Evolutionary conservation across 2,888 invertebrate genomes (phyloP).

Genomic region (Brenthis ino): DNA sequence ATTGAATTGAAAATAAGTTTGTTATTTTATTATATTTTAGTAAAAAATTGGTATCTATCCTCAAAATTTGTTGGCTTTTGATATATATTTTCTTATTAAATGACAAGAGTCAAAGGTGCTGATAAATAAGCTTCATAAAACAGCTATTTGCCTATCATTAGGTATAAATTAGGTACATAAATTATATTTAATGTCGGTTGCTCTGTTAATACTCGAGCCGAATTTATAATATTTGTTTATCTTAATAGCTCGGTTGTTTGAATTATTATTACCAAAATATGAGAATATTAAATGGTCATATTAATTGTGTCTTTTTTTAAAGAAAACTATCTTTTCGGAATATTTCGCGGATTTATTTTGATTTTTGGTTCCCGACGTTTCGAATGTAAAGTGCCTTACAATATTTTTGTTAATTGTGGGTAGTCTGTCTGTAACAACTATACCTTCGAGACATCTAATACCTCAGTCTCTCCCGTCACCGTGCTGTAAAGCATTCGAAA

Average conservation of each 20-base stretch:
- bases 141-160: conserved; percentile 11
- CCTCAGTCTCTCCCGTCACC: too few relatives aligned
- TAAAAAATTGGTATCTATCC: conserved; percentile 11
- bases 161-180: conserved; percentile 4
- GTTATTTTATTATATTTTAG: not conserved
- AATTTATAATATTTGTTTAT: not conserved
- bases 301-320: too few relatives aligned
- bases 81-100: conserved; percentile 2
- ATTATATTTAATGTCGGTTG: not conserved
- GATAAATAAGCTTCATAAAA: conserved; percentile 15
- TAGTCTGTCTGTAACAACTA: too few relatives aligned
- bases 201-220: not conserved
- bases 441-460: too few relatives aligned
- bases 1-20: not conserved
- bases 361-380: too few relatives aligned
- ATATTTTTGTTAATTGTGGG: too few relatives aligned
- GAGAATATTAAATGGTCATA: too few relatives aligned
- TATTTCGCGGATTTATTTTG: too few relatives aligned
- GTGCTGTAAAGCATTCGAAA: too few relatives aligned
- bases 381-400: too few relatives aligned
- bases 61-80: conserved; percentile 10
- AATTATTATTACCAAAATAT: not conserved
- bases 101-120: conserved; percentile 19
- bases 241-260: not conserved
- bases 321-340: too few relatives aligned